A percentile compares a stretch with the other conserved stretches of the same genome.
Conservation (phyloP, 2,797 vertebrate genomes). For the Rhodeus uyekii region DNA sequence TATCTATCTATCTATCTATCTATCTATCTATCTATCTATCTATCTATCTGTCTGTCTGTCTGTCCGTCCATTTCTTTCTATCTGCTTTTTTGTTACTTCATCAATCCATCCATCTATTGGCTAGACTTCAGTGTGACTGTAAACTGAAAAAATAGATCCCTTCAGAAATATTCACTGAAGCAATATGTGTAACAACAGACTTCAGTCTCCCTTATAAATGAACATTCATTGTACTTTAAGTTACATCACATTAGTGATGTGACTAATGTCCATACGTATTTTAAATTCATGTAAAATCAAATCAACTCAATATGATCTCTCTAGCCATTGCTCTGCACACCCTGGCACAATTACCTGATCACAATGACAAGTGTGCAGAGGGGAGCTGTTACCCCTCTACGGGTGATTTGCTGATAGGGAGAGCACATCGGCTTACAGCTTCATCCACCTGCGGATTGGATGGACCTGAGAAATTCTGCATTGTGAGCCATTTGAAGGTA, state of each 20-base stretch:
- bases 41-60: background rate
- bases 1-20: background rate
- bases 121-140: background rate
- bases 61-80: too few species aligned
- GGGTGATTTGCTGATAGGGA: conserved; percentile 92
- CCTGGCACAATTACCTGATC: conserved; percentile 78
- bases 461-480: conserved; percentile 85
- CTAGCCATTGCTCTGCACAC: conserved; percentile 70
- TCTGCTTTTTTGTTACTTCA: too few species aligned
- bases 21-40: background rate
- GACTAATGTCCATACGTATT: too few species aligned
- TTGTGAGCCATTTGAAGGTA: conserved; percentile 93
- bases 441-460: conserved; percentile 89
- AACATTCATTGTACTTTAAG: background rate
- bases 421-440: conserved; percentile 81
- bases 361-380: conserved; percentile 87
- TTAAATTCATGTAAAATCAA: too few species aligned
- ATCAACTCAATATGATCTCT: background rate
- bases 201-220: background rate
- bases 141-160: background rate
- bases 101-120: too few species aligned
- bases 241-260: too few species aligned
- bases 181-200: background rate
- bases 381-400: conserved; percentile 97
- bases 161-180: background rate